Percentiles rank a stretch among this genome's conserved stretches.
Conservation (phyloP, 1,140 invertebrate genomes). For the Trissolcus basalis region DNA sequence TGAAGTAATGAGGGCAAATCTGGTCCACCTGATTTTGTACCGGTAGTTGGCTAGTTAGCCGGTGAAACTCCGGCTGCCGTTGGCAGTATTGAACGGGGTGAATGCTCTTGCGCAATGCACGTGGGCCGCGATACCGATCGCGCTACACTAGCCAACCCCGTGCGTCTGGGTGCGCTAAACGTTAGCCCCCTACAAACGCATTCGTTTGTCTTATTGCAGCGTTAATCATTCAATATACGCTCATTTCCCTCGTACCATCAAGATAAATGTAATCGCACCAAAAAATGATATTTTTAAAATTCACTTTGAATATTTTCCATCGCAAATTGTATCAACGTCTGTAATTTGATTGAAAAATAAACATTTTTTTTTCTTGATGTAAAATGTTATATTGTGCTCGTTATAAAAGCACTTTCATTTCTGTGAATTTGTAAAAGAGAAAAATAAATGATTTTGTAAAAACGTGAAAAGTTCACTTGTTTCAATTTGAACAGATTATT, state of each 20-base stretch:
- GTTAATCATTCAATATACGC: slow-evolving; percentile 36
- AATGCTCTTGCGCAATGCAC: slow-evolving; percentile 75
- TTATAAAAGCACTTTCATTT: too few relatives aligned
- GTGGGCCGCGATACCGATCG: slow-evolving; percentile 65
- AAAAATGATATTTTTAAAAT: too few relatives aligned
- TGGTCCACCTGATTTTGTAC: slow-evolving; percentile 52
- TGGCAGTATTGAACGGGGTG: slow-evolving; percentile 73
- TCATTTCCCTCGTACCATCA: slow-evolving; percentile 15
- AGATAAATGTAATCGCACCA: too few relatives aligned
- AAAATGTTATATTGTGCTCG: too few relatives aligned
- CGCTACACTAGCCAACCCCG: slow-evolving; percentile 33
- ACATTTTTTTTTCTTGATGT: too few relatives aligned
- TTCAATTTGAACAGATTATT: too few relatives aligned
- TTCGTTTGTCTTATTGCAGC: slow-evolving; percentile 35
- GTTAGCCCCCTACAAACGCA: slow-evolving; percentile 9
- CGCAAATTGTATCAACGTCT: too few relatives aligned
- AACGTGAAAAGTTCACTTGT: too few relatives aligned
- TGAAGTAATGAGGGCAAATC: not conserved
- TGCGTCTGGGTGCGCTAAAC: slow-evolving; percentile 29
- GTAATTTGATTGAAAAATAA: too few relatives aligned
- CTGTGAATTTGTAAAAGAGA: too few relatives aligned
- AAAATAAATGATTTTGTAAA: too few relatives aligned
- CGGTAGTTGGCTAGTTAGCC: slow-evolving; percentile 58
- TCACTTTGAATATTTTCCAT: too few relatives aligned
- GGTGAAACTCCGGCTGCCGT: slow-evolving; percentile 50